Percentiles rank a stretch among this genome's conserved stretches.
Evolutionary conservation across 2,888 invertebrate species (phyloP).

Genomic region (Drosophila pseudotalamancana): DNA sequence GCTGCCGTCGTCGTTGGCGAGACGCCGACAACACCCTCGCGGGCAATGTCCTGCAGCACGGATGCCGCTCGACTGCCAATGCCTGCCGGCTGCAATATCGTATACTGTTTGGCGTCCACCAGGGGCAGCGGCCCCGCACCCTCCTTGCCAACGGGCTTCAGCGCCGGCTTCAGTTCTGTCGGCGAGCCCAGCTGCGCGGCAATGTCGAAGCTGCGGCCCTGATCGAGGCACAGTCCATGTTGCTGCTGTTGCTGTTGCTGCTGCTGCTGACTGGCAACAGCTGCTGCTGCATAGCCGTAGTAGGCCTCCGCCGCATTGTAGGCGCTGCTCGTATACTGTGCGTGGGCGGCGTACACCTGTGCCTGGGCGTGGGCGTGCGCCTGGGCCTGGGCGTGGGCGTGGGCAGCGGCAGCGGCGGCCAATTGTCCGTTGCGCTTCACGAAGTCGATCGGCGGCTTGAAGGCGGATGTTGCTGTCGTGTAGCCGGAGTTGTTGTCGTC

Average conservation of each 20-base stretch:
- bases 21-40: constrained; percentile 88
- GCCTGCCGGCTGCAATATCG: constrained; percentile 93
- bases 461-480: constrained; percentile 91
- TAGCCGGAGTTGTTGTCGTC: constrained; percentile 85
- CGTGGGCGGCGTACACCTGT: constrained; percentile 48
- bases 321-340: constrained; percentile 60
- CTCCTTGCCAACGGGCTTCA: constrained; percentile 8
- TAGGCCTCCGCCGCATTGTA: constrained; percentile 76
- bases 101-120: constrained; percentile 90
- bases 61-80: constrained; percentile 92
- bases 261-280: constrained; percentile 63
- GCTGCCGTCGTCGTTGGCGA: constrained; percentile 81
- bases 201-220: constrained; percentile 48
- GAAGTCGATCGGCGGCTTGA: constrained; percentile 89
- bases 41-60: constrained; percentile 90
- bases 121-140: constrained; percentile 14
- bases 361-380: constrained; percentile 44
- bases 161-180: constrained; percentile 23
- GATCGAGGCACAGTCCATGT: constrained; percentile 31
- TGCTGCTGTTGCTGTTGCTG: constrained; percentile 43
- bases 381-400: constrained; percentile 56
- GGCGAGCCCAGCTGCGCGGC: constrained; percentile 50
- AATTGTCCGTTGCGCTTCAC: constrained; percentile 85
- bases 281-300: constrained; percentile 75
- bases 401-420: constrained; percentile 63